Conservation (phyloP, 2,113 vertebrate species). For the Cryptotis parvus region DNA sequence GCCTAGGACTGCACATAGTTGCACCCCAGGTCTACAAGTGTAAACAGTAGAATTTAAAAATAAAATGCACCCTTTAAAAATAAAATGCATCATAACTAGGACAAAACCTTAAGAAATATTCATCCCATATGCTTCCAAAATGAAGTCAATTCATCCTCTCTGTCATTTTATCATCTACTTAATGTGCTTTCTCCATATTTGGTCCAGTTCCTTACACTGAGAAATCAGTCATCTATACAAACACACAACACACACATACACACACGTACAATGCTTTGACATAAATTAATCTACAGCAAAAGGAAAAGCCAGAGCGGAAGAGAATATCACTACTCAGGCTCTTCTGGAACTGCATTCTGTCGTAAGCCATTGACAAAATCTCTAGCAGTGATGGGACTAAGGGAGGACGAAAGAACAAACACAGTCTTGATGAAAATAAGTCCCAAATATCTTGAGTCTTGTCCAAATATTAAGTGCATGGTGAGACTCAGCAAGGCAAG, state of each 20-base stretch:
- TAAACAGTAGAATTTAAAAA: no score
- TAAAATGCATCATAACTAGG: no score
- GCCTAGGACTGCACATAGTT: no score
- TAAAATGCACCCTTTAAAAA: no score
- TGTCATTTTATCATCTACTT: neutral
- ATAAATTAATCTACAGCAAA: neutral
- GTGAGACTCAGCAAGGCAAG: neutral
- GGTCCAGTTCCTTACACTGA: neutral
- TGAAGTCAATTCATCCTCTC: neutral
- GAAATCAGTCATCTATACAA: neutral
- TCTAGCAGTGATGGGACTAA: neutral
- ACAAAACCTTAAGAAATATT: neutral
- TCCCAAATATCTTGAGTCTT: neutral
- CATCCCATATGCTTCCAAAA: neutral
- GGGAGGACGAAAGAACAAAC: neutral
- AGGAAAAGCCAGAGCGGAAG: neutral
- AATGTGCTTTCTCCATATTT: neutral
- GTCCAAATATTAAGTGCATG: conserved; percentile 38
- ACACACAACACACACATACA: neutral
- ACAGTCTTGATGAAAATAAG: conserved; percentile 45
- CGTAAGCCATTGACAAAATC: neutral
- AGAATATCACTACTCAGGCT: neutral
- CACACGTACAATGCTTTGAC: neutral
- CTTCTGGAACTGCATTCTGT: neutral
- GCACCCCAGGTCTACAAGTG: no score